Conservation (phyloP, 2,888 invertebrate genomes). For the Diadromus collaris region DNA sequence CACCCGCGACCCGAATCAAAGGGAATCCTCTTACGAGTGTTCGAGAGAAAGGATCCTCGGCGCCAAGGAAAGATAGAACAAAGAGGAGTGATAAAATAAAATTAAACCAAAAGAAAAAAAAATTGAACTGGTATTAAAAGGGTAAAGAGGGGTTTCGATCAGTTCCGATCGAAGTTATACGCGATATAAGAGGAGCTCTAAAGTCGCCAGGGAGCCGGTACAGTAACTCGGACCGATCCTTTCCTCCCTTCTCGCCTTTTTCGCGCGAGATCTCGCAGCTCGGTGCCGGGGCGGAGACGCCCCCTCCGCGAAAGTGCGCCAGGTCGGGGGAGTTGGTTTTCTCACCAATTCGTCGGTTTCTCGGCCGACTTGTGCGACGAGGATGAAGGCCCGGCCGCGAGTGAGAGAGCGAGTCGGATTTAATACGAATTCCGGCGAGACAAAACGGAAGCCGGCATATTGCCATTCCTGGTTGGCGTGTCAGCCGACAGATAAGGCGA, state of each 20-base stretch:
- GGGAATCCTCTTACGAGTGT: slow-evolving; percentile 42
- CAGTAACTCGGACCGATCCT: slow-evolving; percentile 23
- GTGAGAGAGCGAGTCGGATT: slow-evolving; percentile 62
- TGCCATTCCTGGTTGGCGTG: slow-evolving; percentile 67
- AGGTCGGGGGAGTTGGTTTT: background rate
- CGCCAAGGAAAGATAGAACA: slow-evolving; percentile 10
- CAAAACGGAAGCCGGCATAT: slow-evolving; percentile 66
- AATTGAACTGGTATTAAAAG: slow-evolving; percentile 53
- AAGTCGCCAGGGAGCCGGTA: slow-evolving; percentile 34
- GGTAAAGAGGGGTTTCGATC: slow-evolving; percentile 36
- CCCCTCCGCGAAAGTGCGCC: background rate
- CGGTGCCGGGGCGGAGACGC: slow-evolving; percentile 8
- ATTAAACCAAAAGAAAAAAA: slow-evolving; percentile 43
- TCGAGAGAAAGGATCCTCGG: background rate
- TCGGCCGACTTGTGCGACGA: slow-evolving; percentile 25
- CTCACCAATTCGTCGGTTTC: slow-evolving; percentile 57
- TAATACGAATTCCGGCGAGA: slow-evolving; percentile 67
- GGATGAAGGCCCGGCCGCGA: slow-evolving; percentile 18
- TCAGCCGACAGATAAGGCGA: slow-evolving; percentile 67
- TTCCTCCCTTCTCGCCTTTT: background rate
- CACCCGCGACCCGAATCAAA: slow-evolving; percentile 61
- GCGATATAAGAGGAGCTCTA: slow-evolving; percentile 42
- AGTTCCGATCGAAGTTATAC: slow-evolving; percentile 47
- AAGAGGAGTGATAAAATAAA: slow-evolving; percentile 14
- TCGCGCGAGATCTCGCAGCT: slow-evolving; percentile 11